Evolutionary conservation across 2,888 invertebrate genomes (phyloP).

Genomic region (Clunio marinus): DNA sequence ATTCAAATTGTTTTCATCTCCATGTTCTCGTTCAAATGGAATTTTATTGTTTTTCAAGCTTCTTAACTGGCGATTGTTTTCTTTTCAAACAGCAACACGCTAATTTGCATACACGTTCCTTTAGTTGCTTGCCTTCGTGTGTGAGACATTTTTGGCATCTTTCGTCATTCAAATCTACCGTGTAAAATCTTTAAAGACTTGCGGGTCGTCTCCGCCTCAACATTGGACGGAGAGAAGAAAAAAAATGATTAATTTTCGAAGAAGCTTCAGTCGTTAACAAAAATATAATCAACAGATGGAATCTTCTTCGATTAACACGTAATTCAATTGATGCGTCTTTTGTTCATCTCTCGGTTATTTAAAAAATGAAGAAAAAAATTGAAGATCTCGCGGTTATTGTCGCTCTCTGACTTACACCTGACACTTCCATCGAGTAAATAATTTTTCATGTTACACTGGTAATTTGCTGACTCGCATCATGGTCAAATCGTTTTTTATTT

Average conservation of each 20-base stretch:
- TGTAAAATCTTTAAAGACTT: neutral
- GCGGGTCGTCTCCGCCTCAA: too few relatives aligned
- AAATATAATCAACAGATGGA: conserved; percentile 3
- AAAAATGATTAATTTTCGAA: too few relatives aligned
- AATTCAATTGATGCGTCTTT: conserved; percentile 14
- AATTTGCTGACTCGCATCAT: conserved; percentile 36
- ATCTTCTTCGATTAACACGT: neutral
- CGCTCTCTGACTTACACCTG: conserved; percentile 30
- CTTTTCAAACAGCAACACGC: neutral
- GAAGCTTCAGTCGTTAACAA: too few relatives aligned
- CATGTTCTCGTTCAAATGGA: neutral
- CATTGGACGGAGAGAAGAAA: too few relatives aligned
- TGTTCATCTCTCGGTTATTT: neutral
- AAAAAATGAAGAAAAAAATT: neutral
- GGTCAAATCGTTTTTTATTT: conserved; percentile 15
- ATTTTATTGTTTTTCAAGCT: conserved; percentile 10
- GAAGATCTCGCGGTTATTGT: neutral
- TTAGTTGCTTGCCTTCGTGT: neutral
- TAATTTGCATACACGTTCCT: conserved; percentile 18
- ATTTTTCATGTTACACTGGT: conserved; percentile 35
- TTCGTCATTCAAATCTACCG: conserved; percentile 13
- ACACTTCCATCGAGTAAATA: conserved; percentile 15
- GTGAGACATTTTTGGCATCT: conserved; percentile 6
- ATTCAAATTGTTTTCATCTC: neutral
- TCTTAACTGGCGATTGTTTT: conserved; percentile 4